Evolutionary conservation across 30 jellyfish, hydroid and myxozoan genomes (phyloP), one percentile per base, ranked within the genome.

Genomic region (Aurelia coerulea): DNA sequence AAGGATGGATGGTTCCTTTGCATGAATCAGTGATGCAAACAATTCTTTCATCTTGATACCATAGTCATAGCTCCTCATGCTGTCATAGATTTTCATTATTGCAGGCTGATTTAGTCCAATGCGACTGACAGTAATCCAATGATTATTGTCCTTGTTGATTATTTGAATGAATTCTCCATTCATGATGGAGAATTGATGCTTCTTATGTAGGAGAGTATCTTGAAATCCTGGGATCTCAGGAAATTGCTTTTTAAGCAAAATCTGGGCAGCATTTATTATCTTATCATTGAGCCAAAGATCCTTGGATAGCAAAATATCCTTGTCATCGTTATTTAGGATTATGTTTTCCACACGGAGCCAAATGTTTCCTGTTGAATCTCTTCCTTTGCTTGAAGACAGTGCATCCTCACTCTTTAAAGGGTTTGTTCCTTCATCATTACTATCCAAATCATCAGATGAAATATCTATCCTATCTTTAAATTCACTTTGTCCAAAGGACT

Each of bases 111-210:
- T 58, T 2, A 15, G 3, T 15, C 68, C 68, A 15, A 58, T 58
- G 4, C 29, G 18, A 58, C 18, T 13, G 29, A 58, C 29, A 13
- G 68, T 58, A 3, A 58, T 58, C 68, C 68, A 58, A 58, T 58
- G 68, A 58, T 58, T 58, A 58, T 58, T 18, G 18, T 18, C 68
- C 68, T 58, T 15, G 29, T 58, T 58, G 18, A 58, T 15, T 13
- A 58, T 58, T 58, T 58, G 68, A 58, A 58, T 18, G 29, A 58
- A 58, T 58, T 58, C 68, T 13, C 68, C 68, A 58, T 58, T 58
- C 29, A 13, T 15, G 29, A 58, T 9, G 18, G 18, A 18, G 29
- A 58, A 58, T 3, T 15, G 29, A 18, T 13, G 68, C 29, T 58
- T 58, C 29, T 4, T 58, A 0, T 58, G 68, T 13, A 58, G 68